These are phyloP conservation scores for Protosalanx chinensis DNA, from an alignment of 2,797 vertebrate genomes.

Conservation along the genomic window DNA sequence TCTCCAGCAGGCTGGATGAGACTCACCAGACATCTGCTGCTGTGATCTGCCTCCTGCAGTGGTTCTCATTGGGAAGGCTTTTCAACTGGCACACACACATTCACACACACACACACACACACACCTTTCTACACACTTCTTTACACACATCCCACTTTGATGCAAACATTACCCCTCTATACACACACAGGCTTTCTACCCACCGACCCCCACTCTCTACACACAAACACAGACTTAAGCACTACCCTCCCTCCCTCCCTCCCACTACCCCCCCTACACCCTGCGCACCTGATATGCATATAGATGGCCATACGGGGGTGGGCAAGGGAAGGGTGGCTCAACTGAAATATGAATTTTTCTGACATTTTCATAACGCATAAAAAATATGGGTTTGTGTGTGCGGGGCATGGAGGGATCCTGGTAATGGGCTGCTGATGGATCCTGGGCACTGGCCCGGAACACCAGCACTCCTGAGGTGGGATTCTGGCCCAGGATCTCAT, in stretches of 20 bases:
- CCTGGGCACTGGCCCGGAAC: too few species aligned
- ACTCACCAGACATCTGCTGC: constrained; percentile 43
- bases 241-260: too few species aligned
- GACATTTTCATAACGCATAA: constrained; percentile 18
- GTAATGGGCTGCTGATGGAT: background rate
- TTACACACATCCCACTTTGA: too few species aligned
- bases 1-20: constrained; percentile 34
- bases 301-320: constrained; percentile 24
- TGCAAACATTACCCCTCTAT: too few species aligned
- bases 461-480: too few species aligned
- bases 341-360: constrained; percentile 13
- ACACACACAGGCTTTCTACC: too few species aligned
- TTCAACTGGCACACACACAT: background rate
- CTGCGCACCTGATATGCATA: constrained; percentile 24
- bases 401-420: background rate
- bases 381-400: constrained; percentile 8
- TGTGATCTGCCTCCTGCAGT: constrained; percentile 29
- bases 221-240: background rate
- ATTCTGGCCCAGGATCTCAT: too few species aligned
- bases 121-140: too few species aligned
- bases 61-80: constrained; percentile 20
- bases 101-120: background rate
- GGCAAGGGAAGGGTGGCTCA: constrained; percentile 1
- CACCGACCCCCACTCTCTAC: background rate
- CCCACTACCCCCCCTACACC: background rate